Base-by-base conservation (phyloP, 2,113 vertebrate species). In the Ia io region DNA sequence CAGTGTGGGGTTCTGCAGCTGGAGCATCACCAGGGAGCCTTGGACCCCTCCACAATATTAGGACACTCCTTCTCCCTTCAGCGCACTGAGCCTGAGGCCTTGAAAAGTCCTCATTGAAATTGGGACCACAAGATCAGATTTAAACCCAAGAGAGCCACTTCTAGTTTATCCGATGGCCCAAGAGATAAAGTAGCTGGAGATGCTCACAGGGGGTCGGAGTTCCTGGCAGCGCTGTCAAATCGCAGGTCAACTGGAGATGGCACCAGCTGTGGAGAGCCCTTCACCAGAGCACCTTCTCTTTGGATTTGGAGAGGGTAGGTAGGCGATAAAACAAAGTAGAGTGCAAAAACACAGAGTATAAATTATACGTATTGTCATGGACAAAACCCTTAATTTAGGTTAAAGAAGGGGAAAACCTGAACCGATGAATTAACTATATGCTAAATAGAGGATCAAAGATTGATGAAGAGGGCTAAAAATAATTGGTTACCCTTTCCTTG, bases 401-500 rank as follows among this genome's bases (percentile, higher is more conserved):
- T 87, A 84, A 79, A 79, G 30, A 92, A 76, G 53, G 14, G 65
- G 37, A 83, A 91, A 85, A 37, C 74, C 30, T 0, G 4, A 88
- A 84, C 32, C 59, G 47, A 61, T 73, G 25, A 65, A 61, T 88
- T 88, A 25, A 42, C 11, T 37, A 61, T 35, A 37, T 4, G 59
- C 22, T 69, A 93, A 83, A 56, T 25, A 83, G 61, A 89, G 63
- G 37, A 82, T 53, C 28, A 93, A 89, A 93, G 61, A 40, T 20
- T 90, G 78, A 78, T 37, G 0, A 18, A 67, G 9, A 16, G 28
- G 2, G 3, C 49, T 87, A 25, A 32, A 35, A 84, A 90, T 85
- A 80, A 79, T 74, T 78, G 77, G n/a, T 79, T 77, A 53, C 51
- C 17, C 77, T 25, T 77, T 83, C 30, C 56, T 71, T 65, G 9